phyloP scores from a whole-genome alignment of 2,113 vertebrate species.

The Formicarius rufipectus region DNA sequence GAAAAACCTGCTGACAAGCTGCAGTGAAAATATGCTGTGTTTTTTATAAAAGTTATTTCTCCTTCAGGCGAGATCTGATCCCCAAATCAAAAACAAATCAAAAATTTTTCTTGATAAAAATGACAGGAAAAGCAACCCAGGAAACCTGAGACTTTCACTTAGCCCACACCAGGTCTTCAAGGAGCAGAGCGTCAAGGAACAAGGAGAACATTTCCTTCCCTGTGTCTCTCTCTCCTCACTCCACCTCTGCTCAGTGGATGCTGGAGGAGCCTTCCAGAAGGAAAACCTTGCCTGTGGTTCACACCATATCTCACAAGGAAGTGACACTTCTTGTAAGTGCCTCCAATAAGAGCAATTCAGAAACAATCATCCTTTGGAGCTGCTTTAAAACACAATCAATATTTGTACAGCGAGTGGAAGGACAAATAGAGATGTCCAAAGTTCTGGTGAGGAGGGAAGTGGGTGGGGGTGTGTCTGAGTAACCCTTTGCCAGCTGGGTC shows the following conservation, averaged over 20 bases:
- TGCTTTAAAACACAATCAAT: not conserved
- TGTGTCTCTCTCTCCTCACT: not conserved
- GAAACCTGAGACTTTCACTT: not conserved
- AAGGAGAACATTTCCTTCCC: not conserved
- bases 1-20: not conserved
- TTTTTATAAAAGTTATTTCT: not conserved
- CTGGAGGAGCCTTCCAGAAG: not conserved
- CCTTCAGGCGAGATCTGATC: not conserved
- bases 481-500: not conserved
- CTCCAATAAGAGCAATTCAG: not conserved
- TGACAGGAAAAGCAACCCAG: not conserved
- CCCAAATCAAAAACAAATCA: not conserved
- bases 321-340: not conserved
- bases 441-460: not conserved
- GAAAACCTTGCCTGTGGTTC: not conserved
- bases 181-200: not conserved
- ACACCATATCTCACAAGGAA: not conserved
- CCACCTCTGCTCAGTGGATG: not conserved
- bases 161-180: not conserved
- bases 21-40: not conserved
- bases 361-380: not conserved
- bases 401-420: not conserved
- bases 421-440: not conserved
- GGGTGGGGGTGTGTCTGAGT: not conserved
- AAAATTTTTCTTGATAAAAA: not conserved